Evolutionary conservation across 2,888 invertebrate genomes (phyloP).

Genomic region (Holacanthella duospinosa): DNA sequence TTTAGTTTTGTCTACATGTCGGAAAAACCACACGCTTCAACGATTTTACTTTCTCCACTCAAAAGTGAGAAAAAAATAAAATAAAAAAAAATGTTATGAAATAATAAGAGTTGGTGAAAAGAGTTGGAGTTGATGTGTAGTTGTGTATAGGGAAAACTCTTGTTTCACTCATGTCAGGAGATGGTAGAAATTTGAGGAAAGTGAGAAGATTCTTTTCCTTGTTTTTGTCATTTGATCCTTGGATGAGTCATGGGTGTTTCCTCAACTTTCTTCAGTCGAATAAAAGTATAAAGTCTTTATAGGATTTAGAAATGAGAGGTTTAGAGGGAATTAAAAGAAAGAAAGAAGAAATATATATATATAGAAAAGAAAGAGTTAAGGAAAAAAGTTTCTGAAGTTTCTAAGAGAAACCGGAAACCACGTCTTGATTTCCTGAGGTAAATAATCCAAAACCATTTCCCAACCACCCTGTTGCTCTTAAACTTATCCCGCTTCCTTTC

Average conservation of each 20-base stretch:
- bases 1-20: too few species aligned
- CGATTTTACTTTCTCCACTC: too few species aligned
- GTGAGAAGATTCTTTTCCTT: too few species aligned
- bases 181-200: too few species aligned
- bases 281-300: not conserved
- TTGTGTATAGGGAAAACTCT: too few species aligned
- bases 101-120: too few species aligned
- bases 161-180: too few species aligned
- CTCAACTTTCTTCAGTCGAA: not conserved
- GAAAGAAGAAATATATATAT: not conserved
- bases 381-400: not conserved
- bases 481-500: not conserved
- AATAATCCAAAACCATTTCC: conserved; percentile 5
- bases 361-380: not conserved
- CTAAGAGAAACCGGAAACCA: not conserved
- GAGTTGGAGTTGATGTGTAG: too few species aligned
- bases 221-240: not conserved
- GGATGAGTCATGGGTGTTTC: not conserved
- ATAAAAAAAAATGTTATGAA: too few species aligned
- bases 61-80: too few species aligned
- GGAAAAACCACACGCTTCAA: too few species aligned
- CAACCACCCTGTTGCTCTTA: conserved; percentile 2
- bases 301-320: not conserved
- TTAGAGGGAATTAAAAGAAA: not conserved
- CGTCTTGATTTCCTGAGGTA: not conserved